Evolutionary conservation across 2,113 vertebrate genomes (phyloP), one percentile per base, ranked within the genome.

Genomic region (Bos indicus): DNA sequence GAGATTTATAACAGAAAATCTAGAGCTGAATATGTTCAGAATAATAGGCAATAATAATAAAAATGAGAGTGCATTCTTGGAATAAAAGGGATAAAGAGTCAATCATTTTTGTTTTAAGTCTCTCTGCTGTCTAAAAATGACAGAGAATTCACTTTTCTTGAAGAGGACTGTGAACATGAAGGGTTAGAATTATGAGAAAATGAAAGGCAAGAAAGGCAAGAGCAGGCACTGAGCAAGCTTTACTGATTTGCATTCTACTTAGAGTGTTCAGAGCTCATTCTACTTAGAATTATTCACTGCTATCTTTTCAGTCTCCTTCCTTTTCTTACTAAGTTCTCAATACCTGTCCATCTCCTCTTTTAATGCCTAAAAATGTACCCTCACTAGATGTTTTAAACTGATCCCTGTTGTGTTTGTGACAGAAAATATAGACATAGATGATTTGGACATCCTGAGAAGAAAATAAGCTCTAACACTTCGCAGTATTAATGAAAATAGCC

Each of bases 41-140:
- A 93, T 59, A 96, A 91, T 89, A 33, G n/a, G 16, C 48, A 83
- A 54, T 82, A 83, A 91, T 71, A 88, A 88, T 74, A 91, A 67
- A 90, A 93, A 43, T 81, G 51, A 97, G n/a, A 91, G 59, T 59
- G n/a, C 15, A 62, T 59, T 90, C 52, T 89, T 89, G 21, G 12
- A 74, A 81, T 86, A 62, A 77, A 94, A 54, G 23, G 11, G 74
- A 57, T 56, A 64, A 89, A 88, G 40, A 96, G 52, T 97, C 96
- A 97, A 91, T 89, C 59, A 88, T 91, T 96, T 94, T 74, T 96
- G 54, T 95, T 93, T 93, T 81, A 95, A 91, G 33, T 86, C 77
- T 96, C 52, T 62, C 40, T 46, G 48, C 80, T 88, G 40, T 91
- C 83, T 67, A 86, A 96, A 93, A 60, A 11, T 95, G 83, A 89